These are phyloP conservation scores for Parnassius mnemosyne DNA, from an alignment of 2,888 invertebrate genomes.

Conservation along the genomic window DNA sequence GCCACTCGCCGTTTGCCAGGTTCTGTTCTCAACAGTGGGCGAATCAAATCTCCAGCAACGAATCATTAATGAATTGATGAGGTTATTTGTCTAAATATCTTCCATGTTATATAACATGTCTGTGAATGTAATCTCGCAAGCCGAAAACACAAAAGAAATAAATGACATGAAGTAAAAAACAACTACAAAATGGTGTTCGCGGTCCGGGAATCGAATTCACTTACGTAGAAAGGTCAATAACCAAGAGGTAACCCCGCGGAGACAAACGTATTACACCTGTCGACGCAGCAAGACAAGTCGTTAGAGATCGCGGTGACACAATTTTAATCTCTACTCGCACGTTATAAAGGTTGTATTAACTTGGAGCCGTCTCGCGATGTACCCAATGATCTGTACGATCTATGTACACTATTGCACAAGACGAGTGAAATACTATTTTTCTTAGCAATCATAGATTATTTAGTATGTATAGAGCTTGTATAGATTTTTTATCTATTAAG, in stretches of 20 bases:
- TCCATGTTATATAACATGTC: background rate
- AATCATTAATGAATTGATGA: too few relatives aligned
- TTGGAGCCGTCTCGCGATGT: background rate
- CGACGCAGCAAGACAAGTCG: background rate
- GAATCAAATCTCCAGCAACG: too few relatives aligned
- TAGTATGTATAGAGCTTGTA: background rate
- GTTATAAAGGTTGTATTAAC: background rate
- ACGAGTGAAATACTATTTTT: background rate
- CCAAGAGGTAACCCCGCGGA: constrained; percentile 17
- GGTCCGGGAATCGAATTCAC: constrained; percentile 28
- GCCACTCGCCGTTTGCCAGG: too few relatives aligned
- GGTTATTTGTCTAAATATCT: too few relatives aligned
- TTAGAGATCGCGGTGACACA: background rate
- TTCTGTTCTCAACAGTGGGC: too few relatives aligned
- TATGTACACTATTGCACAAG: constrained; percentile 7
- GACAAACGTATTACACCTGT: constrained; percentile 17
- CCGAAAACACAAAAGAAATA: background rate
- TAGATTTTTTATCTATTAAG: too few relatives aligned
- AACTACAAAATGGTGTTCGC: constrained; percentile 2
- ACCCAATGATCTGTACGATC: background rate
- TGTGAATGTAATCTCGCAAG: background rate
- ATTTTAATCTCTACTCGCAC: background rate
- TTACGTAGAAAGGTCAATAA: constrained; percentile 17
- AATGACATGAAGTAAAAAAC: background rate
- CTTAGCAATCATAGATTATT: background rate